Evolutionary conservation across 2,797 vertebrate genomes (phyloP), one percentile per base, ranked within the genome.

Genomic region (Balearica regulorum): DNA sequence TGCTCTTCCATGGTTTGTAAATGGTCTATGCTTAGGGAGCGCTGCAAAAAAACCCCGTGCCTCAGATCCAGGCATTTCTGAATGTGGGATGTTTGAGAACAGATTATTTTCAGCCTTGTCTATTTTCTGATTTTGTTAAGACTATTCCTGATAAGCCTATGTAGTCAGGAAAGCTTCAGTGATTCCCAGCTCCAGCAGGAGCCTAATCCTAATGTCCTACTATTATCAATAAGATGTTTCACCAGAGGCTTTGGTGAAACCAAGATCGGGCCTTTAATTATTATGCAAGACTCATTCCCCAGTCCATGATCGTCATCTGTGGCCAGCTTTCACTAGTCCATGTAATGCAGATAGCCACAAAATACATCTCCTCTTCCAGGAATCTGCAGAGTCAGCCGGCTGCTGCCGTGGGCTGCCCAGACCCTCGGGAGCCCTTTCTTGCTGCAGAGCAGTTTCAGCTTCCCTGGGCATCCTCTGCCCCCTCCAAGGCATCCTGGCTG

Each of bases 41-140:
- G 71, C 89, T 95, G 91, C 65, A 78, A 66, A 83, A 65, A 48
- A 41, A 1, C 16, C 71, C 43, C 0, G 6, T 71, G 91, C 78
- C 78, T 90, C 93, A 90, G 91, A 89, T 92, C 20, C 85, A 91
- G 83, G 46, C 91, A 49, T 93, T 82, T 88, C 86, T 92, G 70
- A 77, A 87, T n/a, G 90, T 96, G 86, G 71, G 88, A 94, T 93
- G 91, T 51, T 96, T 57, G 70, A 92, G 92, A 96, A 95, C 81
- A 89, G 78, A 73, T 73, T 92, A 89, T 96, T 96, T 96, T 96
- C 86, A 93, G 93, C 86, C 70, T 94, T 77, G 14, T 90, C 91
- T 92, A n/a, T 89, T 83, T 85, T 77, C 78, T 94, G 88, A 65
- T 66, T 90, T 87, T 79, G 60, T 58, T 54, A 89, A 87, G 66